Evolutionary conservation across 2,113 vertebrate species (phyloP).

Genomic region (Sprattus sprattus): DNA sequence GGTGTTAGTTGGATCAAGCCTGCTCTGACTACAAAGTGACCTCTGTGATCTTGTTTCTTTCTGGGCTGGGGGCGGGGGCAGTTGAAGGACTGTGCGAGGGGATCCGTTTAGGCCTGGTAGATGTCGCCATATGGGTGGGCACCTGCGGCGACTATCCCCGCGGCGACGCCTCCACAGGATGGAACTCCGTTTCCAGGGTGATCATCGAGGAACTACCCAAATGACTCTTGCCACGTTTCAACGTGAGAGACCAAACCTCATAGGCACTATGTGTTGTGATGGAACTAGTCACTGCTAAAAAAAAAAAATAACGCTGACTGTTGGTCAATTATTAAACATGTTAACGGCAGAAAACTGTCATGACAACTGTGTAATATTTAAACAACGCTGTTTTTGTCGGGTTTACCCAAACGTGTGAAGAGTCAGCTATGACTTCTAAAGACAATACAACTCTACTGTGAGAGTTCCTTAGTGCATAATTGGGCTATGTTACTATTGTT

Average conservation of each 20-base stretch:
- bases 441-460: not conserved
- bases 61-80: not conserved
- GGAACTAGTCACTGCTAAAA: not conserved
- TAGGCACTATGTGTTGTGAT: not conserved
- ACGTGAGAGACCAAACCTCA: not conserved
- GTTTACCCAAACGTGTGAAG: not conserved
- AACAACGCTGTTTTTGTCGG: not conserved
- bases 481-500: conserved; percentile 7
- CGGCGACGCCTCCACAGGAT: conserved; percentile 85
- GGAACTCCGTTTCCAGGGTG: conserved; percentile 86
- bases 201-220: conserved; percentile 85
- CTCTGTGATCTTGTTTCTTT: not conserved
- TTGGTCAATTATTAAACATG: not conserved
- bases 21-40: not conserved
- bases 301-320: too few species aligned
- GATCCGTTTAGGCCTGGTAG: conserved; percentile 56
- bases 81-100: conserved; percentile 52
- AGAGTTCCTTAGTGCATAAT: not conserved
- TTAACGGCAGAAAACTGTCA: not conserved
- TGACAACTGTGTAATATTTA: not conserved
- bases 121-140: conserved; percentile 82
- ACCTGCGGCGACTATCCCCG: conserved; percentile 80
- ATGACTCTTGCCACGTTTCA: conserved; percentile 47
- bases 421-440: not conserved
- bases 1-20: not conserved